These are phyloP conservation scores for Eubasilissa splendida DNA, from an alignment of 2,888 invertebrate genomes.

Conservation along the genomic window DNA sequence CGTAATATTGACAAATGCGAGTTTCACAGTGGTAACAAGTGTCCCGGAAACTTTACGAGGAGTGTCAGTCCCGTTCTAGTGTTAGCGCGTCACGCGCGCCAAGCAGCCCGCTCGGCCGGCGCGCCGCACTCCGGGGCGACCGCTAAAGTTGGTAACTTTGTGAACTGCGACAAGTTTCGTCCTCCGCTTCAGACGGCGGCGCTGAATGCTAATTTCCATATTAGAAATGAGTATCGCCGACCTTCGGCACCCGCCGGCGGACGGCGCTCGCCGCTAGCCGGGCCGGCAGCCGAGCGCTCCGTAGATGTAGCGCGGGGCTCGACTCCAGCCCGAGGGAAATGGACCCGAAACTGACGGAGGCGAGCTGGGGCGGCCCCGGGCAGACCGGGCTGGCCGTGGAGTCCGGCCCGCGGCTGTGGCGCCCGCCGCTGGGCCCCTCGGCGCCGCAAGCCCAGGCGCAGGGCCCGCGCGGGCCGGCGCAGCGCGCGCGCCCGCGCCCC, in stretches of 20 bases:
- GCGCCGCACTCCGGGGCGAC: not conserved
- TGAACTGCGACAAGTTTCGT: constrained; percentile 12
- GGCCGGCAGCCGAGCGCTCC: not conserved
- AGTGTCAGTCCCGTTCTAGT: not conserved
- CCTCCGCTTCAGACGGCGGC: not conserved
- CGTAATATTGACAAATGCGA: constrained; percentile 58
- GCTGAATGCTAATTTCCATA: constrained; percentile 6
- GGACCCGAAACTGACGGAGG: constrained; percentile 15
- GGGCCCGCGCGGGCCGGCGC: constrained; percentile 75
- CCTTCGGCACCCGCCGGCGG: constrained; percentile 19
- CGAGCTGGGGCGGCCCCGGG: constrained; percentile 23
- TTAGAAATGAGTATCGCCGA: constrained; percentile 8
- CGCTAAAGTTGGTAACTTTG: constrained; percentile 2
- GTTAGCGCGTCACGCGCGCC: not conserved
- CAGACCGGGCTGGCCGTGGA: constrained; percentile 38
- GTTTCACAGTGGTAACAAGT: constrained; percentile 39
- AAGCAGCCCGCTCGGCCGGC: not conserved
- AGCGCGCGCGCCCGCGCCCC: constrained; percentile 69
- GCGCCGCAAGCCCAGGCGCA: constrained; percentile 71
- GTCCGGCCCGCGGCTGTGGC: constrained; percentile 46
- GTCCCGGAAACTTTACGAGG: constrained; percentile 35
- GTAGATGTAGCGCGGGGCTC: not conserved
- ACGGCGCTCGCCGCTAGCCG: not conserved
- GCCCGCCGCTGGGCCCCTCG: constrained; percentile 61
- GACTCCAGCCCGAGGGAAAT: constrained; percentile 5